A percentile compares a stretch with the other conserved stretches of the same genome.
Evolutionary conservation across 2,888 invertebrate genomes (phyloP).

Genomic region (Athrips mouffetella): DNA sequence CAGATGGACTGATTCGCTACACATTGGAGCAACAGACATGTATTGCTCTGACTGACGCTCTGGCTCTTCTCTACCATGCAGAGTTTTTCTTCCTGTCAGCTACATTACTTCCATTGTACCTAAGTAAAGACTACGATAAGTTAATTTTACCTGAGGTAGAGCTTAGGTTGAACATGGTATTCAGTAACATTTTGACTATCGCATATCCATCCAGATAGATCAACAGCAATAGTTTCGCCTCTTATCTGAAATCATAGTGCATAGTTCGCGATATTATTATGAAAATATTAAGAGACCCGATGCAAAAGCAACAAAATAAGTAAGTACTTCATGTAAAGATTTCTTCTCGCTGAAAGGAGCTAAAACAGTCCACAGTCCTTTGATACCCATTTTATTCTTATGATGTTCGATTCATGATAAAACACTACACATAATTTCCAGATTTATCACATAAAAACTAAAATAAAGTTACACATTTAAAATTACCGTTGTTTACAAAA

Average conservation of each 20-base stretch:
- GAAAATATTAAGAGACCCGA: constrained; percentile 1
- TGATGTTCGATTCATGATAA: no score
- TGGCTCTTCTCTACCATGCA: no score
- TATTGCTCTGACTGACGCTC: no score
- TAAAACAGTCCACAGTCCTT: constrained; percentile 90
- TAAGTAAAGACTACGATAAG: background rate
- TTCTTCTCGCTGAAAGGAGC: constrained; percentile 87
- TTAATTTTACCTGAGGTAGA: constrained; percentile 87
- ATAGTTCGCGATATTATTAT: background rate
- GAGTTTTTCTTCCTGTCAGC: no score
- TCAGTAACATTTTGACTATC: constrained; percentile 89
- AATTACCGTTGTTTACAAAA: no score
- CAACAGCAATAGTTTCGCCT: constrained; percentile 90
- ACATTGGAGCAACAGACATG: no score
- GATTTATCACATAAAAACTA: no score
- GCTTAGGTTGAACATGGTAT: constrained; percentile 84
- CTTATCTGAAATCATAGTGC: constrained; percentile 57
- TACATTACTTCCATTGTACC: background rate
- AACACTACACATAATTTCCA: no score
- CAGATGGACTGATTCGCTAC: no score
- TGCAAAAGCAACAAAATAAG: background rate
- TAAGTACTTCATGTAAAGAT: constrained; percentile 84
- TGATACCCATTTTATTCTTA: constrained; percentile 94
- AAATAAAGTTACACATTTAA: no score
- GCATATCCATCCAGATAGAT: constrained; percentile 94